Percentiles rank a stretch among this genome's conserved stretches.
Evolutionary conservation across 2,888 invertebrate genomes (phyloP).

Genomic region (Sarcophaga caerulescens): DNA sequence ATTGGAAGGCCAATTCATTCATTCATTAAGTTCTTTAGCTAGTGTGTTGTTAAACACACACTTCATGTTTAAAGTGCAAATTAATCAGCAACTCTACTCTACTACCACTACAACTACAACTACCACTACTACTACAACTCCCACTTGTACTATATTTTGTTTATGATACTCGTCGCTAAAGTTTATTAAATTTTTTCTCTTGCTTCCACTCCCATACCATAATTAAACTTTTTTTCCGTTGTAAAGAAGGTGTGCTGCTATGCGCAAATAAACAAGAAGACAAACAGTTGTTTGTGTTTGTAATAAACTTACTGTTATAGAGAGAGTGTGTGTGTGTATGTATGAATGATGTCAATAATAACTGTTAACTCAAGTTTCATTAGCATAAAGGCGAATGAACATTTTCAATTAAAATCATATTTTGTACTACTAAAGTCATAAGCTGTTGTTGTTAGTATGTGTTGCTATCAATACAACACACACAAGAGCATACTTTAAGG

Average conservation of each 20-base stretch:
- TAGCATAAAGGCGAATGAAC: slow-evolving; percentile 12
- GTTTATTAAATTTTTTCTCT: slow-evolving; percentile 4
- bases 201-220: not conserved
- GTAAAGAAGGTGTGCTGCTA: not conserved
- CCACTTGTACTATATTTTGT: not conserved
- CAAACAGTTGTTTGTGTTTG: too few relatives aligned
- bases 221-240: not conserved
- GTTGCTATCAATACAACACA: not conserved
- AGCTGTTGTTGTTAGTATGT: not conserved
- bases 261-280: too few relatives aligned
- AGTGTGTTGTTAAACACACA: slow-evolving; percentile 15
- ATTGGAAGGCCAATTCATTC: slow-evolving; percentile 18
- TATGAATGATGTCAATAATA: slow-evolving; percentile 39
- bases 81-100: too few relatives aligned
- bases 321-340: too few relatives aligned
- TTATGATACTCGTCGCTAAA: slow-evolving; percentile 31
- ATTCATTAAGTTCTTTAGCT: slow-evolving; percentile 41
- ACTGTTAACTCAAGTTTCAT: slow-evolving; percentile 21
- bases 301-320: too few relatives aligned
- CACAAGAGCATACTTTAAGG: not conserved
- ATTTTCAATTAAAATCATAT: slow-evolving; percentile 29
- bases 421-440: not conserved
- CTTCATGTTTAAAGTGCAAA: slow-evolving; percentile 36
- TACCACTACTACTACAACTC: not conserved
- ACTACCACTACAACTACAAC: too few relatives aligned